Percentiles rank a stretch among this genome's conserved stretches.
Evolutionary conservation across 2,113 vertebrate genomes (phyloP).

Genomic region (Vanacampus margaritifer): DNA sequence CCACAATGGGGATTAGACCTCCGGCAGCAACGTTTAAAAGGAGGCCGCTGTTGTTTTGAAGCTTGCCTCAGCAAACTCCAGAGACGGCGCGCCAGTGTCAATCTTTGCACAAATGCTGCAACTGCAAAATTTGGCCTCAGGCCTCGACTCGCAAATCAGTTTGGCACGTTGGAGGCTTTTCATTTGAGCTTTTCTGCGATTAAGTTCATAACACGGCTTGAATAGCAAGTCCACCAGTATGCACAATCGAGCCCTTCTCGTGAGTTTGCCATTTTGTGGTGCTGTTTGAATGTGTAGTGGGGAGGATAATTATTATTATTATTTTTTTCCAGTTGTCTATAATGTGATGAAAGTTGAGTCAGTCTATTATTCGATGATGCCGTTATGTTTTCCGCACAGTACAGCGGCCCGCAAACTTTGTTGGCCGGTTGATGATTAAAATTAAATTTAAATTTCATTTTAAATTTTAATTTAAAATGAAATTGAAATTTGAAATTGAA

Average conservation of each 20-base stretch:
- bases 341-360: no score
- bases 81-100: slow-evolving; percentile 8
- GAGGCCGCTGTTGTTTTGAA: slow-evolving; percentile 15
- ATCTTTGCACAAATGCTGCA: background rate
- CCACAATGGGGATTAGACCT: background rate
- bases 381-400: no score
- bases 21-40: background rate
- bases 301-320: no score
- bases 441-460: no score
- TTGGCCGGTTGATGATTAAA: no score
- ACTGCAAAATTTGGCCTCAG: slow-evolving; percentile 1
- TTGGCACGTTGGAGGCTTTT: background rate
- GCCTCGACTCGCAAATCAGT: slow-evolving; percentile 5
- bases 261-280: no score
- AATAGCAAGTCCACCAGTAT: slow-evolving; percentile 16
- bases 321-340: no score
- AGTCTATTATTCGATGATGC: no score
- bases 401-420: no score
- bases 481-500: no score
- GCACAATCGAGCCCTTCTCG: background rate
- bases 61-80: background rate
- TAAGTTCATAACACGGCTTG: slow-evolving; percentile 11
- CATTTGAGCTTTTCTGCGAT: slow-evolving; percentile 12
- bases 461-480: no score
- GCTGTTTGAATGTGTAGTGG: no score